Conservation (phyloP, 2,797 vertebrate genomes). For the Pseudocheirus occidentalis region DNA sequence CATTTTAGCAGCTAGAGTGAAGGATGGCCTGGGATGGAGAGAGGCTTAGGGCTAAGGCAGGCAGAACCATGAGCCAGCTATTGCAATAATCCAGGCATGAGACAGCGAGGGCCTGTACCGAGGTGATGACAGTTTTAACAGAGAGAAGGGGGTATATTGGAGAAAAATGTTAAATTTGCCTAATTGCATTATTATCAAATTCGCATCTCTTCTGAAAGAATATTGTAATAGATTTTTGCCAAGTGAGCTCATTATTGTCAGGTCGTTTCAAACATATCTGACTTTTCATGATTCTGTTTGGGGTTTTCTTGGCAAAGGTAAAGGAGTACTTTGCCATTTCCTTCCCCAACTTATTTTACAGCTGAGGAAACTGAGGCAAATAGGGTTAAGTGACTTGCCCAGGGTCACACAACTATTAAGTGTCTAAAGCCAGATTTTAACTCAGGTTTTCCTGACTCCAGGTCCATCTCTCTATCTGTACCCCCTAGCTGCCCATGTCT, state of each 20-base stretch:
- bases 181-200: too few species aligned
- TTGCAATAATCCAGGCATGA: neutral
- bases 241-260: too few species aligned
- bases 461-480: rapidly evolving
- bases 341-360: neutral
- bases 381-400: neutral
- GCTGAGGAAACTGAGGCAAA: neutral
- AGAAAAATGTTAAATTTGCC: neutral
- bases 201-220: too few species aligned
- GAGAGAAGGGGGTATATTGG: neutral
- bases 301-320: neutral
- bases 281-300: neutral
- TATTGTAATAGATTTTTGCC: too few species aligned
- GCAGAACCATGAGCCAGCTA: neutral
- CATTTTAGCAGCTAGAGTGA: neutral
- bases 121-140: neutral
- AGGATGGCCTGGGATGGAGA: neutral
- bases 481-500: neutral
- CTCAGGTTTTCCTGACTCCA: neutral
- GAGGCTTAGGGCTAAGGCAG: neutral
- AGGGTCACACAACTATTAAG: neutral
- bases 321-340: neutral
- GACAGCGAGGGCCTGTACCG: neutral
- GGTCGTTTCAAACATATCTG: neutral
- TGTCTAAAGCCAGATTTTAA: neutral